Percentiles rank a stretch among this genome's conserved stretches.
Conservation (phyloP, 2,797 vertebrate species). For the Crypturellus tataupa region DNA sequence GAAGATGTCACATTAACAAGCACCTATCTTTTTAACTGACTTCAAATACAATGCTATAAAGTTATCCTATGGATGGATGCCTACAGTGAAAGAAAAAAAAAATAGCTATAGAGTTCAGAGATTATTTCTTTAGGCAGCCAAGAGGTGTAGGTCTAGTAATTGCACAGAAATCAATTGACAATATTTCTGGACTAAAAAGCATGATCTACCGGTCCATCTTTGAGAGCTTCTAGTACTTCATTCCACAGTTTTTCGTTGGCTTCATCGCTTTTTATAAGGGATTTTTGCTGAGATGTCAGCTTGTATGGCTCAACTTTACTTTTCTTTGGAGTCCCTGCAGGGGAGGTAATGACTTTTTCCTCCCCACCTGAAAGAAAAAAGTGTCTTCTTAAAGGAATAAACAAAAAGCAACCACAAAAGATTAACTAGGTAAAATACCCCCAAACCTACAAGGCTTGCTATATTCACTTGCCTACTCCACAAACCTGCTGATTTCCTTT, state of each 20-base stretch:
- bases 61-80: background rate
- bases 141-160: background rate
- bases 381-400: background rate
- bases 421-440: background rate
- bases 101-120: background rate
- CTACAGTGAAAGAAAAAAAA: background rate
- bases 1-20: background rate
- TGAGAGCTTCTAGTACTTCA: constrained; percentile 89
- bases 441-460: background rate
- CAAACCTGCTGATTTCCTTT: constrained; percentile 79
- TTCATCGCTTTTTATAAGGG: constrained; percentile 89
- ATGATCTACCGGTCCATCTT: constrained; percentile 89
- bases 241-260: constrained; percentile 93
- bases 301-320: constrained; percentile 91
- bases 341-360: constrained; percentile 60
- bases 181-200: no score
- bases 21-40: background rate
- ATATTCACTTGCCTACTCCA: constrained; percentile 41
- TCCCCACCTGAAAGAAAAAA: constrained; percentile 60
- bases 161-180: rapidly evolving
- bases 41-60: background rate
- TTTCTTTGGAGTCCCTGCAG: constrained; percentile 87
- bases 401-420: background rate
- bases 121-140: background rate
- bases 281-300: constrained; percentile 89